These are phyloP conservation scores for Hippopotamyrus pictus DNA, from an alignment of 2,797 vertebrate genomes.

Conservation along the genomic window DNA sequence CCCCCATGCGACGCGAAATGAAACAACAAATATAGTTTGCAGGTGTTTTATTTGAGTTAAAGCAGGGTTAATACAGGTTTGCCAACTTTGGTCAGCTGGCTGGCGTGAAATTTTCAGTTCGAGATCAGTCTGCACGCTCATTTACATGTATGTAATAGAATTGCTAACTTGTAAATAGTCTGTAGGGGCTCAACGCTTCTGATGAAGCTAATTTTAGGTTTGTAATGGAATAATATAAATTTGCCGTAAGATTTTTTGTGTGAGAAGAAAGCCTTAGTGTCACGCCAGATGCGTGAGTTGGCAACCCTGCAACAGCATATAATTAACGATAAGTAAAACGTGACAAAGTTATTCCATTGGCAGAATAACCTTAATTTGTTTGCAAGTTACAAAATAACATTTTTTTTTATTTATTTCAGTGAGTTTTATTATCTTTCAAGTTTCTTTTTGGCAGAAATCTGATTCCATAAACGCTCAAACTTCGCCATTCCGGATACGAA, in stretches of 20 bases:
- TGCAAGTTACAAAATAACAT: neutral
- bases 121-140: neutral
- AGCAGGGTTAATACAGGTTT: neutral
- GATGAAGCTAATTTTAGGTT: neutral
- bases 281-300: too few species aligned
- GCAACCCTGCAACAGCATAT: neutral
- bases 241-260: too few species aligned
- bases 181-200: neutral
- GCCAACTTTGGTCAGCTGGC: neutral
- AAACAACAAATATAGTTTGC: neutral
- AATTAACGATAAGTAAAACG: neutral
- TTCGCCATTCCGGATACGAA: slow-evolving; percentile 66
- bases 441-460: neutral
- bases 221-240: too few species aligned
- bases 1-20: neutral
- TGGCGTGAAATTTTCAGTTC: neutral
- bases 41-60: neutral
- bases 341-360: neutral
- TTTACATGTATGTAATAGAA: neutral
- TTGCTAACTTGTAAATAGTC: neutral
- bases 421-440: neutral
- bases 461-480: slow-evolving; percentile 24
- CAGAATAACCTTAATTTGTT: neutral
- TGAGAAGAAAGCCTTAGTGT: too few species aligned
- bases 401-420: neutral